phyloP scores from a whole-genome alignment of 2,113 vertebrate genomes.

The Sturnira hondurensis region DNA sequence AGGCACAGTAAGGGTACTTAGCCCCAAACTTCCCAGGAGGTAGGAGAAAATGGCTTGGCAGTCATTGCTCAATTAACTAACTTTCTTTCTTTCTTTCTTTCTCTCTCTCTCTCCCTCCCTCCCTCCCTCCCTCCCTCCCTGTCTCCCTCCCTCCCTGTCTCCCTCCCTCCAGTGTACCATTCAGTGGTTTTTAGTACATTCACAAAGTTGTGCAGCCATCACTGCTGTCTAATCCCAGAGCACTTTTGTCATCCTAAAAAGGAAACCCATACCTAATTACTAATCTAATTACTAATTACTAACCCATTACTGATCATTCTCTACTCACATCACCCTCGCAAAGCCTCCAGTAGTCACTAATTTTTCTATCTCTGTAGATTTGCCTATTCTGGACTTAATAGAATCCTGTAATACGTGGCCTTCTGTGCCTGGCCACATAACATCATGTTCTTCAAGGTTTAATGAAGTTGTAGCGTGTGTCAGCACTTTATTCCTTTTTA shows the following conservation, averaged over 20 bases:
- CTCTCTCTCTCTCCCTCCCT: too few relatives aligned
- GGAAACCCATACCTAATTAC: neutral
- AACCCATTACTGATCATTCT: neutral
- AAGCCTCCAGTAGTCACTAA: neutral
- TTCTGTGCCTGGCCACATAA: neutral
- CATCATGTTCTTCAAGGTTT: neutral
- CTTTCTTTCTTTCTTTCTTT: too few relatives aligned
- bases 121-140: too few relatives aligned
- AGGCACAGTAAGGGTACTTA: neutral
- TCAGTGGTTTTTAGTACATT: neutral
- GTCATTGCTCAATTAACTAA: neutral
- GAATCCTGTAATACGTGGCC: neutral
- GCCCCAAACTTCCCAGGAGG: neutral
- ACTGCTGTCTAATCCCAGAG: neutral
- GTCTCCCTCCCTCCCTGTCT: too few relatives aligned
- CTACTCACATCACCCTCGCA: too few relatives aligned
- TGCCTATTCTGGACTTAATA: neutral
- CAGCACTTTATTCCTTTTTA: neutral
- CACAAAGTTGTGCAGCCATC: neutral
- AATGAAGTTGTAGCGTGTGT: neutral
- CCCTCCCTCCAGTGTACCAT: too few relatives aligned
- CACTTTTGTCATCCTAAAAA: neutral
- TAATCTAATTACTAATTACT: too few relatives aligned
- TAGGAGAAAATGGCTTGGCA: neutral
- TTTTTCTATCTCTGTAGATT: neutral